Evolutionary conservation across 2,113 vertebrate genomes (phyloP).

Genomic region (Spheniscus mendiculus): DNA sequence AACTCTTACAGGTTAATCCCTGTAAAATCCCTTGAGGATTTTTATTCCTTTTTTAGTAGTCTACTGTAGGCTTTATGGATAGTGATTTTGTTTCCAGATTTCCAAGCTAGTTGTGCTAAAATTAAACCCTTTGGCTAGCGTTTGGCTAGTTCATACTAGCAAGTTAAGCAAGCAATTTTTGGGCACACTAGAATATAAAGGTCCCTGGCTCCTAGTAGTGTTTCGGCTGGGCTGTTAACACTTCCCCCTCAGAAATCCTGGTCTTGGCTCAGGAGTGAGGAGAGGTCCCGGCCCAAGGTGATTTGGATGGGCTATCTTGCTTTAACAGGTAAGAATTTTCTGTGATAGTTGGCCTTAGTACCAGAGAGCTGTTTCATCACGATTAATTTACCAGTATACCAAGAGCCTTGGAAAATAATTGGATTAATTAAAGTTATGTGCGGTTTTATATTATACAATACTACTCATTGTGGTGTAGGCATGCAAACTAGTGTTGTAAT

Average conservation of each 20-base stretch:
- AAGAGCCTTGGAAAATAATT: neutral
- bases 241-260: accelerated
- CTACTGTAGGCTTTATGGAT: neutral
- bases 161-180: neutral
- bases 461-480: neutral
- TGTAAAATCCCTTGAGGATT: neutral
- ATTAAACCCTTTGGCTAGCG: neutral
- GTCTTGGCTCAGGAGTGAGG: neutral
- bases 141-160: neutral
- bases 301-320: neutral
- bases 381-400: neutral
- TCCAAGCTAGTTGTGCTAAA: neutral
- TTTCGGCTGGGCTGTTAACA: neutral
- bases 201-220: neutral
- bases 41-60: neutral
- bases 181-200: neutral
- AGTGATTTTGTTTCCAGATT: neutral
- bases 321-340: neutral
- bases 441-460: neutral
- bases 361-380: neutral
- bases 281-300: neutral
- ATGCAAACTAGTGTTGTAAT: neutral
- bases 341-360: neutral
- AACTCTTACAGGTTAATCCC: neutral
- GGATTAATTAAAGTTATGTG: neutral